Evolutionary conservation across 53 echinoderm and acorn worm genomes (phyloP).

Genomic region (Luidia sarsii): DNA sequence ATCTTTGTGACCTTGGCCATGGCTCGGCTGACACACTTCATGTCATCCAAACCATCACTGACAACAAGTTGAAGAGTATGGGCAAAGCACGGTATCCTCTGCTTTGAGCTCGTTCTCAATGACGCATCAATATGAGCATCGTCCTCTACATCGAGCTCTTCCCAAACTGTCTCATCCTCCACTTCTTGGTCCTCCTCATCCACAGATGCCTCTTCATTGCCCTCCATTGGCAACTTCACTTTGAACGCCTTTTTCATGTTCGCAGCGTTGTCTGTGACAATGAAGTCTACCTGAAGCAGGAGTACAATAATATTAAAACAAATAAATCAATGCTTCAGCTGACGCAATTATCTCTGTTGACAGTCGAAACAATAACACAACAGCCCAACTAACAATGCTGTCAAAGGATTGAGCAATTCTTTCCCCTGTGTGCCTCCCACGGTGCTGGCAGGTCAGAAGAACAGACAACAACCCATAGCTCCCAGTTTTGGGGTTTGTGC

Average conservation of each 20-base stretch:
- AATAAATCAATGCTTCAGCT: neutral
- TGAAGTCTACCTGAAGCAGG: constrained; percentile 14
- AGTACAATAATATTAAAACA: neutral
- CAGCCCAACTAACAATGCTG: too few species aligned
- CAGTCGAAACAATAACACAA: too few species aligned
- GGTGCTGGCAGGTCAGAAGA: constrained; percentile 3
- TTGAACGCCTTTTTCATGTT: constrained; percentile 31
- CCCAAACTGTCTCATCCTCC: constrained; percentile 33
- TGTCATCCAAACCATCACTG: too few species aligned
- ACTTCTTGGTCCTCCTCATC: constrained; percentile 27
- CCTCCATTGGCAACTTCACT: constrained; percentile 12
- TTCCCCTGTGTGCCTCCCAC: constrained; percentile 23
- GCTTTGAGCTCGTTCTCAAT: neutral
- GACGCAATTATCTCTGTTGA: too few species aligned
- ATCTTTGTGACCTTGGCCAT: too few species aligned
- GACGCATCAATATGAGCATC: neutral
- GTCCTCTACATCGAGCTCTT: neutral
- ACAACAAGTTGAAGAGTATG: too few species aligned
- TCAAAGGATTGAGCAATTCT: constrained; percentile 7
- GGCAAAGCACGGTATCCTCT: neutral
- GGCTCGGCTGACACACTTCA: too few species aligned
- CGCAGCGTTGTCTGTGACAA: constrained; percentile 37
- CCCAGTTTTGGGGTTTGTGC: neutral
- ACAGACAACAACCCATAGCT: neutral
- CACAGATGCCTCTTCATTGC: neutral